phyloP scores from a whole-genome alignment of 2,888 invertebrate genomes.

The Diaphora mendica region DNA sequence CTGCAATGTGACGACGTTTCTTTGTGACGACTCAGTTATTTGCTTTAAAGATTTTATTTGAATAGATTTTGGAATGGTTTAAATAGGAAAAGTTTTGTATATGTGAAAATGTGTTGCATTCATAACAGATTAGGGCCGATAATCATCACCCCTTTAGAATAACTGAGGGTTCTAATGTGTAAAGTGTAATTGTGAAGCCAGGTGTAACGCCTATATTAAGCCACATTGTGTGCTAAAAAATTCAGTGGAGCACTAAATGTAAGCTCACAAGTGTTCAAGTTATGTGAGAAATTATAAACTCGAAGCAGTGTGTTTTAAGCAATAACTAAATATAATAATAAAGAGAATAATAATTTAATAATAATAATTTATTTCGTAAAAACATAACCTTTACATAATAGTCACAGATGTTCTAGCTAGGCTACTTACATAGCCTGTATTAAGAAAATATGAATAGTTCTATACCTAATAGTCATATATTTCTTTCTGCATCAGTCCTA shows the following conservation, averaged over 20 bases:
- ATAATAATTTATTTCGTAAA: no score
- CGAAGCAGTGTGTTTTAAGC: neutral
- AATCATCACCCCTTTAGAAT: neutral
- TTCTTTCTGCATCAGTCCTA: no score
- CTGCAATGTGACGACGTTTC: conserved; percentile 27
- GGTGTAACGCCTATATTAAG: neutral
- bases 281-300: neutral
- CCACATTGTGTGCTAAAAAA: neutral
- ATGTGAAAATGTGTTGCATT: neutral
- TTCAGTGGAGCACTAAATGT: neutral
- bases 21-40: conserved; percentile 29
- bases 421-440: no score
- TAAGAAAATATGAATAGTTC: no score
- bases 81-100: neutral
- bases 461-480: neutral
- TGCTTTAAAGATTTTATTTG: conserved; percentile 10
- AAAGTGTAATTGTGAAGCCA: neutral
- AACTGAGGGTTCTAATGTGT: neutral
- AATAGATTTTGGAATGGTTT: neutral
- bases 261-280: neutral
- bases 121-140: no score
- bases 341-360: no score
- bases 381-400: no score
- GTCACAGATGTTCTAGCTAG: no score
- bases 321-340: no score